Percentiles rank a stretch among this genome's conserved stretches.
phyloP scores from a whole-genome alignment of 1,140 invertebrate species.

The Nasonia longicornis region DNA sequence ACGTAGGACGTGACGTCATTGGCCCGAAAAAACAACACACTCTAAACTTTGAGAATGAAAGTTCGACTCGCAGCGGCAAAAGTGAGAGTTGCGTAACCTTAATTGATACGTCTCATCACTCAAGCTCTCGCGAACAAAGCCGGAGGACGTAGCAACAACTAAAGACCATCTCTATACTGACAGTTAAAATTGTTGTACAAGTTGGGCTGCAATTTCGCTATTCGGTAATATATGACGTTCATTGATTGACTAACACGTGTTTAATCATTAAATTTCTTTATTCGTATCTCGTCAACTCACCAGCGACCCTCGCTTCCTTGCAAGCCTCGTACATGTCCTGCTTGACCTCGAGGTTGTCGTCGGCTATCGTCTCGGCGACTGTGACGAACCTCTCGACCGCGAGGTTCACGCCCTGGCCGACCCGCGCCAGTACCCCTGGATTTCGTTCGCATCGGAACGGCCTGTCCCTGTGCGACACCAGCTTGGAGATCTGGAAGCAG shows the following conservation, averaged over 20 bases:
- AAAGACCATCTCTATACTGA: neutral
- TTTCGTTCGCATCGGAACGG: slow-evolving; percentile 70
- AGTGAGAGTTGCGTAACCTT: neutral
- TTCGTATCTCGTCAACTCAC: slow-evolving; percentile 69
- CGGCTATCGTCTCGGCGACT: slow-evolving; percentile 97
- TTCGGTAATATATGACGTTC: too few relatives aligned
- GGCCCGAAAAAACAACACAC: neutral
- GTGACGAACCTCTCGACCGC: slow-evolving; percentile 98
- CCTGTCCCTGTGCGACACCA: slow-evolving; percentile 77
- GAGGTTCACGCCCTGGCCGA: slow-evolving; percentile 95
- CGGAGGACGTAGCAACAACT: too few relatives aligned
- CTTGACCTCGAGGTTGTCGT: slow-evolving; percentile 97
- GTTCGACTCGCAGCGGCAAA: neutral
- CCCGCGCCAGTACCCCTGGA: slow-evolving; percentile 85
- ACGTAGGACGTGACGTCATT: neutral
- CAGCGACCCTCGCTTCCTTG: slow-evolving; percentile 94
- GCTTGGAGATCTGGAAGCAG: slow-evolving; percentile 86
- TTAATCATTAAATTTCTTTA: too few relatives aligned
- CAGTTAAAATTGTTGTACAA: neutral
- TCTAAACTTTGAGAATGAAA: neutral
- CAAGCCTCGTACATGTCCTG: slow-evolving; percentile 98
- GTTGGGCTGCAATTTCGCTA: too few relatives aligned
- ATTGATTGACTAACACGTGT: too few relatives aligned
- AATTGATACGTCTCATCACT: neutral
- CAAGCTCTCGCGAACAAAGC: neutral